phyloP scores from a whole-genome alignment of 2,888 invertebrate genomes.

The Cetonia aurata region DNA sequence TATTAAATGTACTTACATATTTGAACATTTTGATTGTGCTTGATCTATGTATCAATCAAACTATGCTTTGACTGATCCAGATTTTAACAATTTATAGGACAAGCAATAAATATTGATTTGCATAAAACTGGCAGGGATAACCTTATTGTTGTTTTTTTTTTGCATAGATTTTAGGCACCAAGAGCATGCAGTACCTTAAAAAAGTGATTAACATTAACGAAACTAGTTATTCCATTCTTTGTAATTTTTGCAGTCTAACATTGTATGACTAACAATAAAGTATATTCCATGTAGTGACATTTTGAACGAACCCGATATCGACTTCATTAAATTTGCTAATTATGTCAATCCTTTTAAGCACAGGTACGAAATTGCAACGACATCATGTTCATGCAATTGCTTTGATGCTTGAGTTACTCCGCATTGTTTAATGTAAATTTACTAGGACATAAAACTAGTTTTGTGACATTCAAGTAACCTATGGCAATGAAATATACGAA shows the following conservation, averaged over 20 bases:
- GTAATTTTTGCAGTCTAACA: too few species aligned
- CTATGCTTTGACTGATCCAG: conserved; percentile 31
- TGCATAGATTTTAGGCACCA: neutral
- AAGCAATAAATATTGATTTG: conserved; percentile 1
- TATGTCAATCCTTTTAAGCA: neutral
- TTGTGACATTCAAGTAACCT: too few species aligned
- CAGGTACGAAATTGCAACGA: too few species aligned
- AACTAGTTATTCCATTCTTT: conserved; percentile 30
- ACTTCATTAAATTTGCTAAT: conserved; percentile 5
- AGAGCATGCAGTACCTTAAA: neutral
- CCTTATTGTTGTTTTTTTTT: conserved; percentile 32
- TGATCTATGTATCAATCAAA: conserved; percentile 36
- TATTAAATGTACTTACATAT: conserved; percentile 46
- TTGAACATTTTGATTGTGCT: conserved; percentile 51
- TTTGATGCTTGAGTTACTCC: too few species aligned
- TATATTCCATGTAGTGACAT: neutral
- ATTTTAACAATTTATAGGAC: conserved; percentile 36
- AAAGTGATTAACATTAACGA: conserved; percentile 33
- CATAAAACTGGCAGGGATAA: conserved; percentile 31
- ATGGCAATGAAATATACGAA: too few species aligned
- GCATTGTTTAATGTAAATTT: too few species aligned
- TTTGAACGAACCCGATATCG: neutral
- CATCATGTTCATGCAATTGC: too few species aligned
- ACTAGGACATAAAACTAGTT: too few species aligned
- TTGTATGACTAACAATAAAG: conserved; percentile 7